Evolutionary conservation across 2,888 invertebrate species (phyloP), one percentile per base, ranked within the genome.

Genomic region (Margaritifera margaritifera): DNA sequence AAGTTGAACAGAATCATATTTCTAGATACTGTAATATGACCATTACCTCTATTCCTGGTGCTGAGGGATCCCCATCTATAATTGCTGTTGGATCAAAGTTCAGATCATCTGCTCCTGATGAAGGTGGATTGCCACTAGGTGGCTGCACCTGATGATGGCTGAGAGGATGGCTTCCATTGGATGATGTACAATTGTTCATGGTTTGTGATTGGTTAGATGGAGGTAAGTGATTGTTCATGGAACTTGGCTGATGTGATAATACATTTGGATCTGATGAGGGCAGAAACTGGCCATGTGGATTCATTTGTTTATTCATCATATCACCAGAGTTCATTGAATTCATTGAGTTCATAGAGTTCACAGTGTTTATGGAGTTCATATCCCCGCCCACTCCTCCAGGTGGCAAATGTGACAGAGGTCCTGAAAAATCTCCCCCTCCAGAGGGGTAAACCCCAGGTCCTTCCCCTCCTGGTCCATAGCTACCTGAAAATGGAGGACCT

Each of bases 41-140:
- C 93, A 95, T 95, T 92, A 97, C 97, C 92, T 97, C 97, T 84
- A 97, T 93, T 80, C 94, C 94, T 91, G 96, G 96, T 57, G 93
- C 86, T 92, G 76, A 94, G 80, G 95, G 95, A 90, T 96, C 96
- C 69, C 96, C 96, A 85, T 96, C 96, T 68, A 97, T 96, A 83
- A 96, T 95, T 78, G 96, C 95, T 79, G 96, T 94, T 55, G 97
- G 96, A 91, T 97, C 97, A 89, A 97, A 97, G 77, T 80, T 84
- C 71, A 86, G 72, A 72, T 86, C 86, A 71, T 79, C 78, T 63
- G 68, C 73, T 27, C 73, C 76, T 62, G 68, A 62, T 57, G 69
- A 72, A 51, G 71, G 62, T 61, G 69, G 75, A 66, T 72, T 74
- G 50, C 67, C 68, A 58, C 66, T 72, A 66, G 71, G 72, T 62